These are phyloP conservation scores for Carlito syrichta DNA, from an alignment of 2,113 vertebrate genomes.

Conservation along the genomic window DNA sequence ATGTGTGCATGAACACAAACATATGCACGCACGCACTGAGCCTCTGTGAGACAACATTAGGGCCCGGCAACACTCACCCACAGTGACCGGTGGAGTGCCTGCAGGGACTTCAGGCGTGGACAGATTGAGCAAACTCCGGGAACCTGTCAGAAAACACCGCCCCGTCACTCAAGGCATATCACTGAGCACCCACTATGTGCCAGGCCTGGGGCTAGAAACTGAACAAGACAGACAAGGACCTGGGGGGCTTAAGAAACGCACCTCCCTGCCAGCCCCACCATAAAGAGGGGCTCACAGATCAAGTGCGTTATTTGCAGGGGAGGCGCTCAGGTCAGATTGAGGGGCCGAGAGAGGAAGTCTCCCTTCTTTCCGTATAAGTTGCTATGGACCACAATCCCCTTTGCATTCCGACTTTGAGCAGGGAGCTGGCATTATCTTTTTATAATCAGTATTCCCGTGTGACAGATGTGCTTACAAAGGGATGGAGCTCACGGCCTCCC, in stretches of 20 bases:
- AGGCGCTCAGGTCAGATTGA: not conserved
- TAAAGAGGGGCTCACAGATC: not conserved
- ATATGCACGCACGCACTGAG: not conserved
- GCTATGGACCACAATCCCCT: not conserved
- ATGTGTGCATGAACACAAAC: rapidly evolving
- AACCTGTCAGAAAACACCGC: constrained; percentile 61
- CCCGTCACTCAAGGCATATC: not conserved
- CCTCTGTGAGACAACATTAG: rapidly evolving
- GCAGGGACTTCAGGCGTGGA: not conserved
- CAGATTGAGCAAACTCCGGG: not conserved
- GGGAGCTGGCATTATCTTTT: not conserved
- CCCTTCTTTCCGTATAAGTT: not conserved
- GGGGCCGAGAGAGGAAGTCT: not conserved
- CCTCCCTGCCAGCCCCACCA: rapidly evolving
- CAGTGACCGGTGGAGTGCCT: rapidly evolving
- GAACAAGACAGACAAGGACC: not conserved
- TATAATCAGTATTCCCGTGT: not conserved
- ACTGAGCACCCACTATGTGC: not conserved
- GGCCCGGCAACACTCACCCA: constrained; percentile 54
- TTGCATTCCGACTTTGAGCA: not conserved
- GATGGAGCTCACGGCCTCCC: not conserved
- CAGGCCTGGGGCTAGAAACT: not conserved
- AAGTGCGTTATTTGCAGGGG: not conserved
- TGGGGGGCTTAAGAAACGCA: not conserved
- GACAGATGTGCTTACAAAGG: not conserved